phyloP scores from a whole-genome alignment of 2,113 vertebrate genomes.

The Girardinichthys multiradiatus region DNA sequence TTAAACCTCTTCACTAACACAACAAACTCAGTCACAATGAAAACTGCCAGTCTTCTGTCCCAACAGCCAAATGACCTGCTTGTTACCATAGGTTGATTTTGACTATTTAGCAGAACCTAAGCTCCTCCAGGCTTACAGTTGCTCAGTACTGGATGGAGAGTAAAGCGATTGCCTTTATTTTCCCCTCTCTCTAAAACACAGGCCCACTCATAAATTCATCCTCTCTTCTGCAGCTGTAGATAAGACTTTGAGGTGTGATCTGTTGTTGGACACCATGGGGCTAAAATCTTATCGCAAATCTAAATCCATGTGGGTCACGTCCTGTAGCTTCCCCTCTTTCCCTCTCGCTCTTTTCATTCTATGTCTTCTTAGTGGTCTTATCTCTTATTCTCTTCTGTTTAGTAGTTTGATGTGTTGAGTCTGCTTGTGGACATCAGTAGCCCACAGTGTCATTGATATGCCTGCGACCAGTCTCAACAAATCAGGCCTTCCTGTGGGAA shows the following conservation, averaged over 20 bases:
- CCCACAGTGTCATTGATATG: not conserved
- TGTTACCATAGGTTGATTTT: too few relatives aligned
- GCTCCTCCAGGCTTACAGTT: too few relatives aligned
- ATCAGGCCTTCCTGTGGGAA: not conserved
- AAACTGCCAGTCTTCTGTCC: too few relatives aligned
- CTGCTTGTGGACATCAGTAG: not conserved
- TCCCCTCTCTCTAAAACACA: not conserved
- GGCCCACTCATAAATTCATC: slow-evolving; percentile 23
- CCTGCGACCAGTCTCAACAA: not conserved
- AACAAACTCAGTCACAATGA: too few relatives aligned
- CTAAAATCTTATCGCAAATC: slow-evolving; percentile 38
- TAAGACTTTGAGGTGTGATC: slow-evolving; percentile 51
- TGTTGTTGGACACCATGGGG: slow-evolving; percentile 51
- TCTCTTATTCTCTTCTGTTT: slow-evolving; percentile 15
- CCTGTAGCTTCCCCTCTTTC: not conserved
- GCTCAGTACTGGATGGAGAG: too few relatives aligned
- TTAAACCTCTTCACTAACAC: too few relatives aligned
- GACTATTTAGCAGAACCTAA: too few relatives aligned
- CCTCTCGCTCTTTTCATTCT: not conserved
- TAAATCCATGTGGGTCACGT: slow-evolving; percentile 35
- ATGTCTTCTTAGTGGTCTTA: not conserved
- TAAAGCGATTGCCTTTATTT: too few relatives aligned
- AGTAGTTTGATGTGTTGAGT: slow-evolving; percentile 20
- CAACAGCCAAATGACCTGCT: too few relatives aligned
- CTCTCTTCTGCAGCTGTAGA: slow-evolving; percentile 53